phyloP scores from a whole-genome alignment of 2,797 vertebrate genomes.

The Monodelphis domestica region DNA sequence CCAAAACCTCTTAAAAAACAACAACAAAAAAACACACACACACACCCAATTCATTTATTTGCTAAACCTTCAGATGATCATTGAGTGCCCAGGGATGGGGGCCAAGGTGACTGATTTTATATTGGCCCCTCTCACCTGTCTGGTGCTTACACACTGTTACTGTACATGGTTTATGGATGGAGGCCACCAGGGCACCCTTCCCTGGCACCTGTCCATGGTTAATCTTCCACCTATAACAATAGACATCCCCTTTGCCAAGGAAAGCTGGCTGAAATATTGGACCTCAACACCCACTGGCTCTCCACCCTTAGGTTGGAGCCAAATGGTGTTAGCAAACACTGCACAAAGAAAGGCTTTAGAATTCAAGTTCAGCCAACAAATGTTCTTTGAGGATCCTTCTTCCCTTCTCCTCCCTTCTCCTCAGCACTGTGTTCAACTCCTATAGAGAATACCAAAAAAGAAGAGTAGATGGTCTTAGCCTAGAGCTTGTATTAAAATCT shows the following conservation, averaged over 20 bases:
- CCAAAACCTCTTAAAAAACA: constrained; percentile 8
- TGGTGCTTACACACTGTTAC: neutral
- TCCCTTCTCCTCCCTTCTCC: neutral
- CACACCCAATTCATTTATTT: constrained; percentile 40
- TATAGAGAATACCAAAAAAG: neutral
- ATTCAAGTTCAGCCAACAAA: neutral
- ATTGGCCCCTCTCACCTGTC: neutral
- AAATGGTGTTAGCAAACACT: neutral
- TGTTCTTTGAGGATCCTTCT: neutral
- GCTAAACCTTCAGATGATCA: constrained; percentile 18
- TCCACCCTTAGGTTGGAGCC: neutral
- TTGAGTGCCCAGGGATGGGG: neutral
- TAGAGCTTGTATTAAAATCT: neutral
- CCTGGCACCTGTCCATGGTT: neutral
- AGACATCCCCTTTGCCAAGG: constrained; percentile 44
- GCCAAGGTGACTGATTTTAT: neutral
- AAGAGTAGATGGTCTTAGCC: too few relatives aligned
- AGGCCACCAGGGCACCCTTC: neutral
- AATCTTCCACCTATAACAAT: constrained; percentile 38
- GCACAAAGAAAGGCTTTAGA: constrained; percentile 1
- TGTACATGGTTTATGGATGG: neutral
- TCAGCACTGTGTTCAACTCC: neutral
- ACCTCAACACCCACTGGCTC: constrained; percentile 24
- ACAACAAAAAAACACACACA: constrained; percentile 8
- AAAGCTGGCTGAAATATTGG: constrained; percentile 57